A percentile compares a stretch with the other conserved stretches of the same genome.
Evolutionary conservation across 2,888 invertebrate genomes (phyloP).

Genomic region (Marronus borbonicus): DNA sequence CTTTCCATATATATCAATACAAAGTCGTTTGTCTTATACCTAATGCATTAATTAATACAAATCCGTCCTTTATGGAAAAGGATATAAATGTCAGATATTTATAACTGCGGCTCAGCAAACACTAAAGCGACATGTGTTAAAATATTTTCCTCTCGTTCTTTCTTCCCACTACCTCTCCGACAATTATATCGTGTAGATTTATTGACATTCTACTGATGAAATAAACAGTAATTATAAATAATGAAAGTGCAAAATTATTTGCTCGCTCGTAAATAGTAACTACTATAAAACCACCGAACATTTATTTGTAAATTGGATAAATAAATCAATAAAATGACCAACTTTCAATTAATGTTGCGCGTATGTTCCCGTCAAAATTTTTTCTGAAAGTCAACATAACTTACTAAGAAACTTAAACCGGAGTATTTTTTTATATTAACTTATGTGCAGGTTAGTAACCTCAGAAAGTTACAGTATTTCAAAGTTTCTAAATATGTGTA

Average conservation of each 20-base stretch:
- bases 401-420: background rate
- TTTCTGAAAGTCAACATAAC: background rate
- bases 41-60: conserved; percentile 43
- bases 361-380: background rate
- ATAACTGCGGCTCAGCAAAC: conserved; percentile 44
- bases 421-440: background rate
- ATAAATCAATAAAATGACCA: conserved; percentile 52
- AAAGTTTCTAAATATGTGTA: background rate
- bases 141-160: conserved; percentile 30
- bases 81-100: conserved; percentile 48
- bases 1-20: background rate
- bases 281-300: background rate
- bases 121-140: conserved; percentile 39
- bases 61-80: conserved; percentile 40
- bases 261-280: conserved; percentile 5
- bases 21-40: conserved; percentile 11
- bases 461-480: background rate
- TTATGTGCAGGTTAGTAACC: background rate
- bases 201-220: conserved; percentile 52
- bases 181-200: conserved; percentile 50
- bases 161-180: conserved; percentile 1
- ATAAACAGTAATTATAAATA: conserved; percentile 53
- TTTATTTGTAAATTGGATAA: conserved; percentile 39
- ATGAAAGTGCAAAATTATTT: conserved; percentile 49
- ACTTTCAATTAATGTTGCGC: conserved; percentile 53